Base-by-base conservation (phyloP, 2,797 vertebrate genomes). In the Sternarchorhynchus goeldii region DNA sequence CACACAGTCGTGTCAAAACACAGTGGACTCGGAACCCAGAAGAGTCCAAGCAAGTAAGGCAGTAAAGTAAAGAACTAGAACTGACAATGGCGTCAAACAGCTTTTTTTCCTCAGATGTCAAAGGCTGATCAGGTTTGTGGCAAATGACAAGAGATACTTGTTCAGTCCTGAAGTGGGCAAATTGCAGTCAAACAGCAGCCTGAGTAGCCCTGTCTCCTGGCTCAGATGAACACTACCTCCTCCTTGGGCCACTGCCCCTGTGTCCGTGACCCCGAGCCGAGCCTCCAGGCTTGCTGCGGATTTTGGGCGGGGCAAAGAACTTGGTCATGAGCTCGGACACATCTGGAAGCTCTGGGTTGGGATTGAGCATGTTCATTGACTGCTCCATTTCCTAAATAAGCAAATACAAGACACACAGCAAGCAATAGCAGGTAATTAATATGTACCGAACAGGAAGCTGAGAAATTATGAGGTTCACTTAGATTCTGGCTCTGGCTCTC, bases 281-380 rank as follows among this genome's bases (percentile, higher is more conserved):
- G 31, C 92, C 88, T 81, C 92, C 91, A 68, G 93, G 93, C 85
- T 94, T 95, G 89, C 91, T 89, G 17, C 94, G 94, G 78, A 92
- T 93, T 79, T 95, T 95, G 82, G 94, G 94, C 82, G 94, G 93
- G 83, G 94, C 93, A 86, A 95, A 95, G 67, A 95, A 93, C 88
- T 94, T 93, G 82, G 95, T 95, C 95, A 95, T 95, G 84, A 95
- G 94, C 80, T 95, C 94, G 18, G 94, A 95, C 75, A 95, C 94
- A 88, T 95, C 94, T 58, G 95, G 94, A 67, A 95, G 86, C 68
- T 95, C 94, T 0, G 93, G 93, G 87, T 94, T 95, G 80, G 94
- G 94, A 89, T 95, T 95, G 87, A 95, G 84, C 94, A 95, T 95
- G 81, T 94, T 95, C 94, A 95, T 95, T 18, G 94, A 95, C 78